Evolutionary conservation across 2,113 vertebrate genomes (phyloP), one percentile per base, ranked within the genome.

Genomic region (Nicator chloris): DNA sequence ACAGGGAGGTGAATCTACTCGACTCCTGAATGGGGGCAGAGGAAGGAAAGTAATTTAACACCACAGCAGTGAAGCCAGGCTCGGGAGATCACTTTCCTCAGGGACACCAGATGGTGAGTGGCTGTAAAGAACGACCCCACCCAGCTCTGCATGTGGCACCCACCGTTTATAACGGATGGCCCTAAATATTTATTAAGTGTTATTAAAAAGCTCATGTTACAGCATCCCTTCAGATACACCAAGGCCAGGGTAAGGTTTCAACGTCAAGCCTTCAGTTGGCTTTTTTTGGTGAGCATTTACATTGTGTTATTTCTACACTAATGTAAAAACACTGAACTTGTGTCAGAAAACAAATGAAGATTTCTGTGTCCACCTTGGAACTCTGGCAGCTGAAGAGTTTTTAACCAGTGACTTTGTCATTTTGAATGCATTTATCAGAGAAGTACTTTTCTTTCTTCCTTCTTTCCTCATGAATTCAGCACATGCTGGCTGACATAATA

Each of bases 101-200:
- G 97, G 97, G 94, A 93, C 88, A 95, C 97, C 98, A 98, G 98
- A 98, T 98, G 98, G 98, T 97, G 91, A 86, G 94, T 94, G 97
- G 97, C 97, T 97, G 93, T 97, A 98, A 97, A 97, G 97, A 97
- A 93, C 86, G 37, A 77, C 95, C 82, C 95, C 97, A 94, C 93
- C 91, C 96, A 80, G 96, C 90, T 75, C 94, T 97, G 96, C 97
- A 97, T 97, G 97, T 98, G 98, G 97, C 97, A 97, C 88, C 82
- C n/a, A 86, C 76, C 86, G 75, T 88, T 94, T 73, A 93, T 92
- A 96, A 96, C 87, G 97, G 95, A 96, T 95, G 96, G 89, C 93
- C 90, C 65, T 95, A 92, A 88, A 95, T 96, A 94, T 97, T 96
- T 93, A 92, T 92, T 88, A 93, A 81, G 91, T 75, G 70, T 89